phyloP scores from a whole-genome alignment of 2,888 invertebrate genomes.

The Erebia palarica region DNA sequence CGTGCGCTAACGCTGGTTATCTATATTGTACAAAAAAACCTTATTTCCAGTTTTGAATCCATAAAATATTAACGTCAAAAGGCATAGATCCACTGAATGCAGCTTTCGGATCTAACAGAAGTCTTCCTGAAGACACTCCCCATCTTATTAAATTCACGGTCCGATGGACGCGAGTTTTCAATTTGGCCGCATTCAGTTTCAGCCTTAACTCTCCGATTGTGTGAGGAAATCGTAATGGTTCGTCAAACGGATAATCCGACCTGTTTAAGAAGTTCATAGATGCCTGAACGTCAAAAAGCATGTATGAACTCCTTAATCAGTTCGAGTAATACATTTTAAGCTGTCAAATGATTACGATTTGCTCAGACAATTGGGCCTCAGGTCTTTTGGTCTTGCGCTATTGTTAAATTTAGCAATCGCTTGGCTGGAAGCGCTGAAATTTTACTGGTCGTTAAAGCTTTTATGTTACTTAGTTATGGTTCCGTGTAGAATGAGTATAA shows the following conservation, averaged over 20 bases:
- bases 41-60: not conserved
- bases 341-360: too few relatives aligned
- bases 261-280: too few relatives aligned
- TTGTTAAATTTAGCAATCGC: slow-evolving; percentile 19
- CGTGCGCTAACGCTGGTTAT: too few relatives aligned
- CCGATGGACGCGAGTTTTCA: slow-evolving; percentile 26
- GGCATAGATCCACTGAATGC: slow-evolving; percentile 22
- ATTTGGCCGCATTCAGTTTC: slow-evolving; percentile 15
- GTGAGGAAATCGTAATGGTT: too few relatives aligned
- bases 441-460: slow-evolving; percentile 18
- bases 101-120: slow-evolving; percentile 23
- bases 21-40: too few relatives aligned
- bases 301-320: too few relatives aligned
- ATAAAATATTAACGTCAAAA: not conserved
- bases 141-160: slow-evolving; percentile 33
- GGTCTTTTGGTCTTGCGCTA: not conserved
- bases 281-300: too few relatives aligned
- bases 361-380: too few relatives aligned
- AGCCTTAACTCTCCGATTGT: slow-evolving; percentile 5
- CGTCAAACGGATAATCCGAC: too few relatives aligned
- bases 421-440: slow-evolving; percentile 8
- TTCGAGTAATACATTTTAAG: too few relatives aligned
- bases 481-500: slow-evolving; percentile 7
- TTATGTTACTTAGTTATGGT: slow-evolving; percentile 8
- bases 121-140: slow-evolving; percentile 35